A percentile compares a stretch with the other conserved stretches of the same genome.
Evolutionary conservation across 1,140 invertebrate species (phyloP).

Genomic region (Yoshiicerus persimilis): DNA sequence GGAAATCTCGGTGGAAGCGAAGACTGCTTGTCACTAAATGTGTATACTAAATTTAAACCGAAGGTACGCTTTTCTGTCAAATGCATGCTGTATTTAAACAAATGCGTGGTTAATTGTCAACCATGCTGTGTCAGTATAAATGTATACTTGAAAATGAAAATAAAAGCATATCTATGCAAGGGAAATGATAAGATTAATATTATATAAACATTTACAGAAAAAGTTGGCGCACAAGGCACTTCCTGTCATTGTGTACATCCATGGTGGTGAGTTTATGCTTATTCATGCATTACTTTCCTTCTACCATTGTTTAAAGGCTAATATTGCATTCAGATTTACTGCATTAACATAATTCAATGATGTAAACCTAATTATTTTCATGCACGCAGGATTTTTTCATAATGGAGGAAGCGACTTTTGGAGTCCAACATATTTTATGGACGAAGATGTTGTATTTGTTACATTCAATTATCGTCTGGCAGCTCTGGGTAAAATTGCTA

Average conservation of each 20-base stretch:
- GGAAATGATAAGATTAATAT: background rate
- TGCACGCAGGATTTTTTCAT: conserved; percentile 50
- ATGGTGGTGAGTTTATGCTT: conserved; percentile 52
- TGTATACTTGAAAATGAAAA: background rate
- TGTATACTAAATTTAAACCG: conserved; percentile 12
- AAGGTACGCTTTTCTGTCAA: background rate
- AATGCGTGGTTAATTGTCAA: background rate
- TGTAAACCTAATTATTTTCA: background rate
- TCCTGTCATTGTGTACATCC: conserved; percentile 16
- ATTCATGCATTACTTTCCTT: background rate
- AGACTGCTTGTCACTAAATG: conserved; percentile 36
- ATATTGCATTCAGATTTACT: too few relatives aligned
- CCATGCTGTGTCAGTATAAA: background rate
- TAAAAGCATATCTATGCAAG: background rate
- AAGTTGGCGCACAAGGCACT: background rate
- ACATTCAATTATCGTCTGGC: conserved; percentile 60
- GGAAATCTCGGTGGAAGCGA: conserved; percentile 21
- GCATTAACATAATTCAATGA: background rate
- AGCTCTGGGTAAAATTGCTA: conserved; percentile 52
- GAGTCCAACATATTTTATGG: conserved; percentile 61
- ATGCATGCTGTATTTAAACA: background rate
- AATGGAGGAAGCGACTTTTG: conserved; percentile 35
- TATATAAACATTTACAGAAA: background rate
- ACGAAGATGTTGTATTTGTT: conserved; percentile 57
- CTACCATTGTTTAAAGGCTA: too few relatives aligned